Evolutionary conservation across 64 coral and sea anemone species (phyloP), one percentile per base, ranked within the genome.

Genomic region (Stichodactyla mertensii): DNA sequence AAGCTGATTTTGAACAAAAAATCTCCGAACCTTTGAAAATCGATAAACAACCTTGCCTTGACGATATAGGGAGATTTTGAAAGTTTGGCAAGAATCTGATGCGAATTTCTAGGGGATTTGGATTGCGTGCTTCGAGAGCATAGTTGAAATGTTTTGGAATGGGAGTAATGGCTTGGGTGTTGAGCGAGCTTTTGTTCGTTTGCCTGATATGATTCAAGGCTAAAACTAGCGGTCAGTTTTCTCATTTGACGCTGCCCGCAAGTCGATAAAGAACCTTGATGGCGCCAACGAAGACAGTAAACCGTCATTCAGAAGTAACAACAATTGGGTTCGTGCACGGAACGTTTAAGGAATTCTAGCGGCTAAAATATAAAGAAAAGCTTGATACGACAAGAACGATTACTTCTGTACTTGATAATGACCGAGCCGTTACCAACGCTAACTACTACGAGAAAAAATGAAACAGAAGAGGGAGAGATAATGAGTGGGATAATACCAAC

Each of bases 71-170:
- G 20, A 66, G 12, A 11, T 74, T 74, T 74, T n/a, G 12, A 6
- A 31, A 11, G 24, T 74, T 74, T 31, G 22, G 69, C 69, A 31
- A 4, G 20, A 31, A 74, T 27, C 4, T 66, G 24, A 74, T 13
- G 69, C 69, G 24, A 18, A 15, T 81, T 81, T 85, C n/a, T 13
- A 10, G 2, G 16, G 56, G 20, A 16, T 60, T 58, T 55, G 15
- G 60, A 85, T 85, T 85, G 83, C 83, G 83, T 85, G 83, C 83
- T 55, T 18, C 52, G 60, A 85, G 55, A 55, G 20, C 13, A 56
- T 11, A 64, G 83, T 64, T 85, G 83, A 57, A 85, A 85, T 85
- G 83, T 85, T 85, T 85, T 85, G 83, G 83, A 55, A 85, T 85
- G 54, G 16, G 31, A 61, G 57, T 81, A 54, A 81, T 81, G 53